Evolutionary conservation across 2,797 vertebrate genomes (phyloP).

Genomic region (Ctenochaetus hawaiiensis): DNA sequence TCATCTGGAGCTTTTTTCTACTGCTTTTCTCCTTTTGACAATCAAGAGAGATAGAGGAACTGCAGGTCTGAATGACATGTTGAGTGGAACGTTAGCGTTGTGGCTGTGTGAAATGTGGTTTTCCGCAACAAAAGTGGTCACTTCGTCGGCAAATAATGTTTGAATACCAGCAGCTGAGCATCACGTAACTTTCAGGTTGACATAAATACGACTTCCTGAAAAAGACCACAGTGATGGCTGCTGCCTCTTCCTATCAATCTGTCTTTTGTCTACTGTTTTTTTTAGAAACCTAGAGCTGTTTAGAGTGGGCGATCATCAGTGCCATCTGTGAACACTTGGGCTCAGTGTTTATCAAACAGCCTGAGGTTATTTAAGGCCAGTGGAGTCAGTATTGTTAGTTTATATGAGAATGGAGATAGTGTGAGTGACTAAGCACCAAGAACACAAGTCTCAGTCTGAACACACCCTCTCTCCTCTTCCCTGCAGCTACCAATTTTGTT

Average conservation of each 20-base stretch:
- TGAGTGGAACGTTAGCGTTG: slow-evolving; percentile 19
- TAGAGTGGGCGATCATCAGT: neutral
- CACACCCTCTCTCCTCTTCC: neutral
- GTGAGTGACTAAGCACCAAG: too few species aligned
- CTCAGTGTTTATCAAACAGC: too few species aligned
- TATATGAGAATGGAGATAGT: too few species aligned
- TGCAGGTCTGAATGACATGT: slow-evolving; percentile 3
- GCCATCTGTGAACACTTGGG: neutral
- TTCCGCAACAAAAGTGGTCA: neutral
- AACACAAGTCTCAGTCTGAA: too few species aligned
- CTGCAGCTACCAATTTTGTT: neutral
- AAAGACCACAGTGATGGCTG: neutral
- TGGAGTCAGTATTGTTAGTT: neutral
- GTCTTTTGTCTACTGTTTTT: neutral
- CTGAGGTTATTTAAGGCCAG: too few species aligned
- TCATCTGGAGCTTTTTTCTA: slow-evolving; percentile 20
- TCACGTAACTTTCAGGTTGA: neutral
- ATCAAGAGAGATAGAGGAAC: slow-evolving; percentile 43
- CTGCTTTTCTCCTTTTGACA: neutral
- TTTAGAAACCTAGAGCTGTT: neutral
- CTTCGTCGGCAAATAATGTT: neutral
- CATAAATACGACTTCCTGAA: neutral
- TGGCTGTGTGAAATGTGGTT: neutral
- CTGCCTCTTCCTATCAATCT: neutral
- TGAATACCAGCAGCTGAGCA: neutral